Evolutionary conservation across 2,888 invertebrate species (phyloP), one percentile per base, ranked within the genome.

Genomic region (Cryptus viduatorius): DNA sequence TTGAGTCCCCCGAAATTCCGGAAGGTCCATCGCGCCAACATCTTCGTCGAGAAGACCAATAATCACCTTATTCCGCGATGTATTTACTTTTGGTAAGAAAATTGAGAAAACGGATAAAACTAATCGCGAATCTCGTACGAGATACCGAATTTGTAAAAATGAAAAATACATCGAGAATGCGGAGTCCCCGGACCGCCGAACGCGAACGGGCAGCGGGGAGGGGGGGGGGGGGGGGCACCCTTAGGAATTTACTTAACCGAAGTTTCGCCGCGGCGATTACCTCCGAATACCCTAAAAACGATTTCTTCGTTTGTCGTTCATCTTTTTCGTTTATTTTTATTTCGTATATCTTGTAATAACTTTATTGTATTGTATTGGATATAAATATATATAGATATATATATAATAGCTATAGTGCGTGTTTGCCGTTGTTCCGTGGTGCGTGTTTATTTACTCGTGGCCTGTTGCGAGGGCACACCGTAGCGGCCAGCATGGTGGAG

Each of bases 401-500:
- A 29, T 59, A n/a, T 7, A n/a, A 61, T 56, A 61, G 14, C 29
- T 31, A 61, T 29, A 59, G 67, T 44, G 44, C 59, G 69, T 4
- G 44, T 14, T 42, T 48, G 56, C 46, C 76, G 72, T 78, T 78
- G 76, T 67, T 79, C 76, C 79, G 75, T 59, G 72, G 73, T 81
- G 84, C 72, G 84, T 85, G 85, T 86, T 86, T 86, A 86, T 86
- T 86, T 86, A 86, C 86, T 85, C 83, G 80, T 85, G 83, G 82
- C 83, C 81, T 85, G 85, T 84, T 82, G 85, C 83, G 83, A 86
- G 84, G 84, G 82, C 84, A 84, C 71, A 78, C 48, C 77, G 67
- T 53, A 69, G 72, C 69, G 77, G 76, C 37, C 68, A 80, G 77
- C 78, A 80, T 80, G 77, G 80, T 75, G 71, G 68, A 80, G 78